Conservation (phyloP, 2,113 vertebrate species). For the Xiphophorus couchianus region DNA sequence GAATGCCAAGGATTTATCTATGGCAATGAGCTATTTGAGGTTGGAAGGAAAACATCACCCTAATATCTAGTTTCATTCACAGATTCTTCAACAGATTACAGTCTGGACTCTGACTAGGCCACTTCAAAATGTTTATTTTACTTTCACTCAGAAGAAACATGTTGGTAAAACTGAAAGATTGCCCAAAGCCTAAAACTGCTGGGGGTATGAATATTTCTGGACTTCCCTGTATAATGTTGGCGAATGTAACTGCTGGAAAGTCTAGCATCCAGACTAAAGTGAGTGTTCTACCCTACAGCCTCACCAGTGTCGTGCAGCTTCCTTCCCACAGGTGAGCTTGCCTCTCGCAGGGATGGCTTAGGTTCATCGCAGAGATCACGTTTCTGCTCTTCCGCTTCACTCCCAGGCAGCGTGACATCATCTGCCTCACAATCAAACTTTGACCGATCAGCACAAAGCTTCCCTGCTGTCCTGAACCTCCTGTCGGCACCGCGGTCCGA, state of each 20-base stretch:
- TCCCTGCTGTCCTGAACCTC: constrained; percentile 55
- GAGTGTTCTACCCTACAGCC: neutral
- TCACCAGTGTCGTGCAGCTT: constrained; percentile 63
- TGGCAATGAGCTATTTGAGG: too few species aligned
- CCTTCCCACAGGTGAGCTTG: constrained; percentile 24
- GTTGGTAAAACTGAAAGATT: neutral
- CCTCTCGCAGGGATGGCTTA: constrained; percentile 24
- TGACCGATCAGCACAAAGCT: constrained; percentile 29
- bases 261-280: neutral
- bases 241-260: neutral
- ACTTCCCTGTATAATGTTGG: neutral
- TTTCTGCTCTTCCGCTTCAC: constrained; percentile 43
- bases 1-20: too few species aligned
- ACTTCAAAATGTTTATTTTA: too few species aligned
- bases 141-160: neutral
- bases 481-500: constrained; percentile 50
- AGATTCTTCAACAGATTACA: neutral
- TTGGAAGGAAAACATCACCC: too few species aligned
- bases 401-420: constrained; percentile 30
- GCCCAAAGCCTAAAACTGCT: neutral
- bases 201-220: neutral
- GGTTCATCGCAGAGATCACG: constrained; percentile 40
- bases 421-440: constrained; percentile 37
- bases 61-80: too few species aligned
- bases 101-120: too few species aligned